Percentiles rank a stretch among this genome's conserved stretches.
Evolutionary conservation across 2,113 vertebrate species (phyloP).

Genomic region (Diadophis punctatus): DNA sequence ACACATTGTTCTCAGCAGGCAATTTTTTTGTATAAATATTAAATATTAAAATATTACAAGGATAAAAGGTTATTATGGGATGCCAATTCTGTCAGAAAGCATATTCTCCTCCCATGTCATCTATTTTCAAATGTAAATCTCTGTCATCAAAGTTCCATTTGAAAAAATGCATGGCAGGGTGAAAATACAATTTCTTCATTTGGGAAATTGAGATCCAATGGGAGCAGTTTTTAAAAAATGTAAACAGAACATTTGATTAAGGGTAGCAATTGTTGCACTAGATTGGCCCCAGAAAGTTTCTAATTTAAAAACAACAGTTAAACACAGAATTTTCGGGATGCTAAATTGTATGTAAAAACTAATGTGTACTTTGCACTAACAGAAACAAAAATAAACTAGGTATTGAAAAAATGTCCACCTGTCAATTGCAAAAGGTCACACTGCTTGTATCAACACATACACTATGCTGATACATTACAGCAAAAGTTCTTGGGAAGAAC

Average conservation of each 20-base stretch:
- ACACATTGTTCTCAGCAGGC: neutral
- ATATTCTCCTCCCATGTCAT: neutral
- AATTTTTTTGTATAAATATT: neutral
- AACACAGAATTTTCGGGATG: neutral
- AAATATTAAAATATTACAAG: neutral
- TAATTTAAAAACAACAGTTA: neutral
- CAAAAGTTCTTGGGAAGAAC: too few species aligned
- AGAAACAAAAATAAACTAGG: neutral
- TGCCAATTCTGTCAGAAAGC: neutral
- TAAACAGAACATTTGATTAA: neutral
- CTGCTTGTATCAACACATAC: neutral
- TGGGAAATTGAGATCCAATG: neutral
- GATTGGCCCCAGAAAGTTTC: neutral
- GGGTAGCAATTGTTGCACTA: neutral
- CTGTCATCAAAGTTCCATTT: neutral
- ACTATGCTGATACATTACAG: neutral
- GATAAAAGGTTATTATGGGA: too few species aligned
- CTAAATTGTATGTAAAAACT: neutral
- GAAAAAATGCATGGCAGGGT: neutral
- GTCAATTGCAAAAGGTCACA: neutral
- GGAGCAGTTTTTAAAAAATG: neutral
- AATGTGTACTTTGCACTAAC: neutral
- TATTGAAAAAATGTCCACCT: neutral
- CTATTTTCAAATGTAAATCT: neutral
- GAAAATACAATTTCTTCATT: neutral